phyloP scores from a whole-genome alignment of 2,797 vertebrate species.

The Acipenser ruthenus region DNA sequence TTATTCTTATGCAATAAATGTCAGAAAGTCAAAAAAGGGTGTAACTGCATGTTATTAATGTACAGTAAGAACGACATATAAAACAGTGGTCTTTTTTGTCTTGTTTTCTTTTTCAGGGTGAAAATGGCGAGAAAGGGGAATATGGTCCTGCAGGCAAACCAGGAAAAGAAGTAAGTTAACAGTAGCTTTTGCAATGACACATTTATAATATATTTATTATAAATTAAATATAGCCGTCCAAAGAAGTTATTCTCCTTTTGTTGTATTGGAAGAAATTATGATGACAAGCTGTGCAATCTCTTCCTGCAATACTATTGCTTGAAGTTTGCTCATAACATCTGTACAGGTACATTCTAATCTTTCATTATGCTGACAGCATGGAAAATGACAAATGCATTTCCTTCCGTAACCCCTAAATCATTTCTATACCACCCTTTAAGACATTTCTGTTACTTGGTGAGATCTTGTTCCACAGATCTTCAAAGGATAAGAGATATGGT shows the following conservation, averaged over 20 bases:
- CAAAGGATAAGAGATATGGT: slow-evolving; percentile 45
- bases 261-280: slow-evolving; percentile 16
- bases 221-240: slow-evolving; percentile 9
- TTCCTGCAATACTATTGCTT: neutral
- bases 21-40: no score
- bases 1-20: no score
- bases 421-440: slow-evolving; percentile 58
- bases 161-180: slow-evolving; percentile 49
- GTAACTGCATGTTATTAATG: no score
- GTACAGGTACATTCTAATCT: slow-evolving; percentile 27
- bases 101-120: slow-evolving; percentile 41
- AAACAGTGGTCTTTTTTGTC: neutral
- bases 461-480: slow-evolving; percentile 62
- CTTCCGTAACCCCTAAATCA: slow-evolving; percentile 67
- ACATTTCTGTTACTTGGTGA: slow-evolving; percentile 60
- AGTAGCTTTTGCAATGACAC: neutral
- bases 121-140: slow-evolving; percentile 54
- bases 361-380: slow-evolving; percentile 64
- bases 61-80: no score
- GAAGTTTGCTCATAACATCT: slow-evolving; percentile 25
- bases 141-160: slow-evolving; percentile 47
- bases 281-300: neutral
- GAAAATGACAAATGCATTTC: slow-evolving; percentile 75
- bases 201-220: no score
- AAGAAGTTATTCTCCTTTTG: slow-evolving; percentile 17